Evolutionary conservation across 1,140 invertebrate species (phyloP).

Genomic region (Thrips palmi): DNA sequence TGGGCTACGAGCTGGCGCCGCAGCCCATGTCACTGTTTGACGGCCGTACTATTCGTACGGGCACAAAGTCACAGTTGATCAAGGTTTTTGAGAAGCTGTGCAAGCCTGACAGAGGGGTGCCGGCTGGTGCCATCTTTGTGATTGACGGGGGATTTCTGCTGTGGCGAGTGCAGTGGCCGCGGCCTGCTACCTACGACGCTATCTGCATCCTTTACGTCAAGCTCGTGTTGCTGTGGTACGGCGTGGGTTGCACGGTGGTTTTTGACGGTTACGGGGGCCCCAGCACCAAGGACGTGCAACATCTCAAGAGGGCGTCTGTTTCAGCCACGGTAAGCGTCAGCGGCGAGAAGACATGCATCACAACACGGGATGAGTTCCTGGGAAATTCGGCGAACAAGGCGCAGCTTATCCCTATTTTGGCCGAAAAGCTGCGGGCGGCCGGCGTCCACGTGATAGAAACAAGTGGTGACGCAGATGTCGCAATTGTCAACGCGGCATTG

Average conservation of each 20-base stretch:
- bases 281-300: no score
- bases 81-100: background rate
- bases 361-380: no score
- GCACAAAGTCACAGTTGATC: background rate
- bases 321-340: no score
- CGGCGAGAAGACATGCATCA: no score
- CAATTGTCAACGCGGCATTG: no score
- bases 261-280: slow-evolving; percentile 16
- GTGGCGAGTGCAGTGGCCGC: background rate
- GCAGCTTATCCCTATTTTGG: no score
- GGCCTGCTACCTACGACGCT: background rate
- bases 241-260: slow-evolving; percentile 7
- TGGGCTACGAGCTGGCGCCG: background rate
- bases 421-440: no score
- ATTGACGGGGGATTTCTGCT: background rate
- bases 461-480: no score
- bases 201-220: slow-evolving; percentile 20
- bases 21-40: background rate
- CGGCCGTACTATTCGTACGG: background rate
- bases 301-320: no score
- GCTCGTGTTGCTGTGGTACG: slow-evolving; percentile 10
- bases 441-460: no score
- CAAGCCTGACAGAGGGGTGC: background rate
- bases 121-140: background rate
- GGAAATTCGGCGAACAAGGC: no score